phyloP scores from a whole-genome alignment of 2,113 vertebrate species.

The Callipepla squamata region DNA sequence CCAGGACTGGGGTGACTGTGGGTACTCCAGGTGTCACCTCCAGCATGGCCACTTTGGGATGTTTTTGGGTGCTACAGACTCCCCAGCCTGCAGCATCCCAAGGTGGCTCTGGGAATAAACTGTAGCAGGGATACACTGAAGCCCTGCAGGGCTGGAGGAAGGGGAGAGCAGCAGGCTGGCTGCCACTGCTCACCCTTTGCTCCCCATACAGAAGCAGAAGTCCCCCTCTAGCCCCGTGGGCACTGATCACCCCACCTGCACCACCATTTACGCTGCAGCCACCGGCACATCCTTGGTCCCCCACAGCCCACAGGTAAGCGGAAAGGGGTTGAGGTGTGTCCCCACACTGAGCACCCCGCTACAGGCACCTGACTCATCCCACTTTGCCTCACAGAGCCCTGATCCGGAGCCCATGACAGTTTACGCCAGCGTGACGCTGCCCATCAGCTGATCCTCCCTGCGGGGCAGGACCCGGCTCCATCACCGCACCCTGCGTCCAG shows the following conservation, averaged over 20 bases:
- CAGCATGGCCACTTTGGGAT: accelerated
- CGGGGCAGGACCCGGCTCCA: accelerated
- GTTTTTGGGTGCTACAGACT: not conserved
- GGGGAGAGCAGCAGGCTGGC: not conserved
- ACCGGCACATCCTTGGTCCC: accelerated
- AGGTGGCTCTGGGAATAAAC: not conserved
- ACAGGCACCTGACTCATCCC: accelerated
- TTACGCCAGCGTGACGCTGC: not conserved
- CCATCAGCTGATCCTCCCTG: not conserved
- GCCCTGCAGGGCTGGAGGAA: not conserved
- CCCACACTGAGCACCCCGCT: too few species aligned
- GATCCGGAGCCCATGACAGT: not conserved
- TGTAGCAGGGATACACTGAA: accelerated
- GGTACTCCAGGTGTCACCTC: accelerated
- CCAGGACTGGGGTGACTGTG: not conserved
- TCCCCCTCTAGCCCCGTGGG: accelerated
- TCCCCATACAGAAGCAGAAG: not conserved
- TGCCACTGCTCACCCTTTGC: accelerated
- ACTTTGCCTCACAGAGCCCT: not conserved
- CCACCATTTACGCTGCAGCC: not conserved
- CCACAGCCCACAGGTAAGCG: not conserved
- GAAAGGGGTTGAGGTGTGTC: not conserved
- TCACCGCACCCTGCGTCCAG: accelerated
- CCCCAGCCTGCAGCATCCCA: too few species aligned
- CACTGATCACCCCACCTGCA: not conserved